Conservation (phyloP, 1,140 invertebrate genomes). For the Anoplophora glabripennis region DNA sequence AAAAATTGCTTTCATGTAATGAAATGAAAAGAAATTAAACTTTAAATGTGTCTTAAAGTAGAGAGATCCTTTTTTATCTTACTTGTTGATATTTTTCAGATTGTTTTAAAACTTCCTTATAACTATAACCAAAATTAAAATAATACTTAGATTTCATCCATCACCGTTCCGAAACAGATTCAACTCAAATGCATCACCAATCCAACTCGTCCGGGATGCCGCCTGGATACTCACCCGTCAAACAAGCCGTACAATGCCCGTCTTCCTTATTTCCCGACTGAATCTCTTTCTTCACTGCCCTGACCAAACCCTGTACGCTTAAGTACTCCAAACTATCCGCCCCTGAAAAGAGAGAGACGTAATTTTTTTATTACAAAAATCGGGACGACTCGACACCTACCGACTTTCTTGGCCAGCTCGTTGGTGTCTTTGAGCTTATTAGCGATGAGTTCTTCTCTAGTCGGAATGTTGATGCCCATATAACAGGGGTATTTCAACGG, state of each 20-base stretch:
- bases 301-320: constrained; percentile 87
- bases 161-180: too few relatives aligned
- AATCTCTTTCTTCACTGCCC: constrained; percentile 80
- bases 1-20: too few relatives aligned
- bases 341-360: constrained; percentile 52
- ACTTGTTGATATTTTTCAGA: too few relatives aligned
- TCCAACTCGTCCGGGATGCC: constrained; percentile 71
- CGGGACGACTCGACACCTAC: constrained; percentile 52
- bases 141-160: too few relatives aligned
- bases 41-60: too few relatives aligned
- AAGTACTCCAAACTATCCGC: constrained; percentile 91
- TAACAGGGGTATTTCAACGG: constrained; percentile 94
- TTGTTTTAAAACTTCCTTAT: too few relatives aligned
- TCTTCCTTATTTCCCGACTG: constrained; percentile 55
- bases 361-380: background rate
- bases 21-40: too few relatives aligned
- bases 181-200: constrained; percentile 56
- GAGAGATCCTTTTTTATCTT: too few relatives aligned
- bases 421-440: constrained; percentile 77
- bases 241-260: constrained; percentile 80
- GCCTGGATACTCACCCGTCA: constrained; percentile 80
- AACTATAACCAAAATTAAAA: too few relatives aligned
- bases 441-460: constrained; percentile 90
- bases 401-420: constrained; percentile 76
- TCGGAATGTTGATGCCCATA: constrained; percentile 99